Evolutionary conservation across 2,888 invertebrate species (phyloP).

Genomic region (Neoscelio sp.): DNA sequence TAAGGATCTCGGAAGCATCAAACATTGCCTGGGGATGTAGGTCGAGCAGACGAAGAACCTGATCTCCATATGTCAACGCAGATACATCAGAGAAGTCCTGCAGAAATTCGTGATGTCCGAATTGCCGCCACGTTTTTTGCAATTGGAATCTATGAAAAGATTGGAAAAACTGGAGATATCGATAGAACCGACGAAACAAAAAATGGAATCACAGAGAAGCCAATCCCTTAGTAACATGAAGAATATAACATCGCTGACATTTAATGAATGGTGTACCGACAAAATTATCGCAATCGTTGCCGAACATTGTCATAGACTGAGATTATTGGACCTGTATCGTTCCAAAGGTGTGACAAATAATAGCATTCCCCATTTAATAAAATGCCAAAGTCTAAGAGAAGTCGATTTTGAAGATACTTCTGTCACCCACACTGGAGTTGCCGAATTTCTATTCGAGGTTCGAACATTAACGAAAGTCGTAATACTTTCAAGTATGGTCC

Average conservation of each 20-base stretch:
- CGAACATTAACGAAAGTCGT: too few relatives aligned
- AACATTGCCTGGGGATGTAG: slow-evolving; percentile 70
- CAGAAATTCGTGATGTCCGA: slow-evolving; percentile 71
- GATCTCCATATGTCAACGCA: slow-evolving; percentile 56
- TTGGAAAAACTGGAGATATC: too few relatives aligned
- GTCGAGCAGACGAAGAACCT: slow-evolving; percentile 38
- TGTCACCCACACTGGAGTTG: too few relatives aligned
- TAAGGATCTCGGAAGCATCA: slow-evolving; percentile 67
- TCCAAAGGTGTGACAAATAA: neutral
- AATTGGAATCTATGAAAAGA: too few relatives aligned
- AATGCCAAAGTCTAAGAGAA: neutral
- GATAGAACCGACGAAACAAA: too few relatives aligned
- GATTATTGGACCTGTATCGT: neutral
- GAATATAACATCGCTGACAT: neutral
- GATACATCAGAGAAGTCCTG: slow-evolving; percentile 70
- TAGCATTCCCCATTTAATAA: neutral
- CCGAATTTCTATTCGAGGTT: too few relatives aligned
- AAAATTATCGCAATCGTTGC: neutral
- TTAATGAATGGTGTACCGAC: neutral
- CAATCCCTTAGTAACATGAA: neutral
- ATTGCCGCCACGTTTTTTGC: too few relatives aligned
- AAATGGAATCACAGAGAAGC: too few relatives aligned
- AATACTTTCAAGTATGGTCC: too few relatives aligned
- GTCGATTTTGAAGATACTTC: neutral
- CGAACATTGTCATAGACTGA: neutral